A percentile compares a stretch with the other conserved stretches of the same genome.
Evolutionary conservation across 2,113 vertebrate species (phyloP).

Genomic region (Quiscalus mexicanus): DNA sequence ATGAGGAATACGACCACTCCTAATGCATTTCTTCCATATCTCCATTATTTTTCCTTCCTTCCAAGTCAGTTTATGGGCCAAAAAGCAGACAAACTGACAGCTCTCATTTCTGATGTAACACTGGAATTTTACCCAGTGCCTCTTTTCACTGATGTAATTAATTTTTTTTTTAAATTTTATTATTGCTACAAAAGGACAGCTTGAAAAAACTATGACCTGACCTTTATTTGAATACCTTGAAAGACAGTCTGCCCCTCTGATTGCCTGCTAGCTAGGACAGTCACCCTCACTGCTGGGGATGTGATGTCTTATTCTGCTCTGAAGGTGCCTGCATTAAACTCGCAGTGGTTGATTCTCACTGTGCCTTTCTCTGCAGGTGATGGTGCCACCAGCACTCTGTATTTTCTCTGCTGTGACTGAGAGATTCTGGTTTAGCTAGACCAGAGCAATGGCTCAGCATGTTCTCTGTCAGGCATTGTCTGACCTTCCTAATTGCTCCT

Average conservation of each 20-base stretch:
- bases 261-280: background rate
- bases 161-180: background rate
- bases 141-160: background rate
- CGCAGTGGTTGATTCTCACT: background rate
- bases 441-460: background rate
- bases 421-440: background rate
- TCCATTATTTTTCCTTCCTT: background rate
- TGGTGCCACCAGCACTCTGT: background rate
- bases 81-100: background rate
- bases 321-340: background rate
- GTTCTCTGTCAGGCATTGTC: background rate
- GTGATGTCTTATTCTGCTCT: background rate
- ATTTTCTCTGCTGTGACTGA: background rate
- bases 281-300: background rate
- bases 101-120: background rate
- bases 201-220: background rate
- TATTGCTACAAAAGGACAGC: background rate
- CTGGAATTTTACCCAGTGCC: background rate
- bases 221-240: background rate
- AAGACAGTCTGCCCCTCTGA: background rate
- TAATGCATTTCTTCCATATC: background rate
- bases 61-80: background rate
- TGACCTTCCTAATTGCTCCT: background rate
- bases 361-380: background rate
- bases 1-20: rapidly evolving